Evolutionary conservation across 2,888 invertebrate species (phyloP).

Genomic region (Pachydiplax longipennis): DNA sequence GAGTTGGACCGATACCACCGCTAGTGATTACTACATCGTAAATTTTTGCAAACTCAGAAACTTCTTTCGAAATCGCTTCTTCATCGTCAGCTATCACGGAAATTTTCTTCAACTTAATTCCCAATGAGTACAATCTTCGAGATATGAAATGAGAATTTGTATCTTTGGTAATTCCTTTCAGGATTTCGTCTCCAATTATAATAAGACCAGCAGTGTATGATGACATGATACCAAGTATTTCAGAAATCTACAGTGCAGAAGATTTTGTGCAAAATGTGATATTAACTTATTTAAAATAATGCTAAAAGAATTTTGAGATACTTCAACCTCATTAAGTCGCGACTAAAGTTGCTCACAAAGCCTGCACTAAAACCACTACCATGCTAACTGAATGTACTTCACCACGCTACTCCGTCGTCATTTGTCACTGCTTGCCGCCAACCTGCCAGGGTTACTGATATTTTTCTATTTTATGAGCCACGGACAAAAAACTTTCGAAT

Average conservation of each 20-base stretch:
- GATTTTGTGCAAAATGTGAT: no score
- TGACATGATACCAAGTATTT: neutral
- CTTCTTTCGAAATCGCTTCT: conserved; percentile 69
- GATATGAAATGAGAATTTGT: conserved; percentile 73
- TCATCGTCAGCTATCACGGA: conserved; percentile 73
- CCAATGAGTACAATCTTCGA: conserved; percentile 67
- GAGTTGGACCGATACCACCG: conserved; percentile 81
- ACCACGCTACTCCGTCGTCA: no score
- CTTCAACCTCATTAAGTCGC: no score
- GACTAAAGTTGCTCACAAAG: no score
- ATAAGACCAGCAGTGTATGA: conserved; percentile 50
- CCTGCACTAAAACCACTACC: no score
- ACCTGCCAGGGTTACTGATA: no score
- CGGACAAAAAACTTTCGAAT: no score
- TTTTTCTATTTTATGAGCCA: no score
- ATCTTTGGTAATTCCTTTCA: conserved; percentile 74
- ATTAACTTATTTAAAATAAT: no score
- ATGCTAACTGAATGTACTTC: no score
- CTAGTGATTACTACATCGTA: conserved; percentile 75
- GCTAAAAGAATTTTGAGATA: no score
- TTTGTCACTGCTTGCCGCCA: no score
- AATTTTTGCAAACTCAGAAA: conserved; percentile 65
- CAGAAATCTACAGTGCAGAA: neutral
- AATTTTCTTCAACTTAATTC: conserved; percentile 70
- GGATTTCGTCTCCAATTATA: conserved; percentile 79